Percentiles rank a stretch among this genome's conserved stretches.
phyloP scores from a whole-genome alignment of 2,113 vertebrate species.

The Pagrus major region DNA sequence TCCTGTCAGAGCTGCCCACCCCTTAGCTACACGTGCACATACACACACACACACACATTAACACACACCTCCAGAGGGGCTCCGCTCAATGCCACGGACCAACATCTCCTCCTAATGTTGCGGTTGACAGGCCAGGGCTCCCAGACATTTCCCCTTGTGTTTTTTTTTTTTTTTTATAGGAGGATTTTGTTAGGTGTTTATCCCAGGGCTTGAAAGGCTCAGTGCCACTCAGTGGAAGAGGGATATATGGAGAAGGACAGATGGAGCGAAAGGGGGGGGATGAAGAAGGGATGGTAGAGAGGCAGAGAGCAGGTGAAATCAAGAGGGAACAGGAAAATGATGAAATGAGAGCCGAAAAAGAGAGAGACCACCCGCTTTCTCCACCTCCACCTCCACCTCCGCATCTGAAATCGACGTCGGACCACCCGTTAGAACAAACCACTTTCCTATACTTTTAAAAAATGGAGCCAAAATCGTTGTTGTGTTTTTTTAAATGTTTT shows the following conservation, averaged over 20 bases:
- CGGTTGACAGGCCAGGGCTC: conserved; percentile 63
- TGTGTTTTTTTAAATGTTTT: conserved; percentile 60
- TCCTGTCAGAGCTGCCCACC: conserved; percentile 64
- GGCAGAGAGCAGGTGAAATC: conserved; percentile 40
- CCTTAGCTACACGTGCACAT: conserved; percentile 29
- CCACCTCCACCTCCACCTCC: conserved; percentile 9
- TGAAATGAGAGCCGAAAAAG: conserved; percentile 19
- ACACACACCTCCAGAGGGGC: conserved; percentile 38
- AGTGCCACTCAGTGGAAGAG: conserved; percentile 62
- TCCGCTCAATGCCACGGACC: conserved; percentile 53
- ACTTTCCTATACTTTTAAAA: conserved; percentile 19
- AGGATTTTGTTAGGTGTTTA: conserved; percentile 70
- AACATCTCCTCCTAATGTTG: conserved; percentile 66
- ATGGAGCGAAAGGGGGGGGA: conserved; percentile 18
- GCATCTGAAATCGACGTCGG: conserved; percentile 10
- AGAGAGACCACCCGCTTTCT: conserved; percentile 10
- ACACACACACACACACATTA: background rate
- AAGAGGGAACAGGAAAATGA: conserved; percentile 53
- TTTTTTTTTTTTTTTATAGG: conserved; percentile 26
- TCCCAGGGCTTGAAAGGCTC: conserved; percentile 63
- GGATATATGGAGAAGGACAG: conserved; percentile 45
- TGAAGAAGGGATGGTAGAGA: background rate
- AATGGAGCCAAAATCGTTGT: conserved; percentile 39
- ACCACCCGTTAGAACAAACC: conserved; percentile 4
- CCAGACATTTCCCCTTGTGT: conserved; percentile 61